Evolutionary conservation across 2,797 vertebrate species (phyloP).

Genomic region (Xenopus petersii): DNA sequence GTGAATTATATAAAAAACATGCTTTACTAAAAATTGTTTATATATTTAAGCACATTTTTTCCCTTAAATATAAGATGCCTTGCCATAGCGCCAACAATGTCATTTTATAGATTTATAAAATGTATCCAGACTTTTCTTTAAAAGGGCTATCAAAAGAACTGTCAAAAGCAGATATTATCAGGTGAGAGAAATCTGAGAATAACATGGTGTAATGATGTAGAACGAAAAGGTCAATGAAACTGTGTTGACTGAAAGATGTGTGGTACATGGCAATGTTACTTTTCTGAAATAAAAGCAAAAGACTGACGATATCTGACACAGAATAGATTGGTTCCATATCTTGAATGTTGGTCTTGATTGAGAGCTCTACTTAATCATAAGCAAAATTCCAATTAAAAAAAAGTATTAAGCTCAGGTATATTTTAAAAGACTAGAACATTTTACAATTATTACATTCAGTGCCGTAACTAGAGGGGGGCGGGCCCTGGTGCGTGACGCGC

Average conservation of each 20-base stretch:
- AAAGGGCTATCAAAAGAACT: conserved; percentile 9
- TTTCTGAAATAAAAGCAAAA: too few relatives aligned
- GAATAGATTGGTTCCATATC: too few relatives aligned
- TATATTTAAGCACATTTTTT: background rate
- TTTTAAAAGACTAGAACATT: too few relatives aligned
- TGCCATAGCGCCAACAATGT: background rate
- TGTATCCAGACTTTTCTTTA: conserved; percentile 1
- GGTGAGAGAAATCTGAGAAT: conserved; percentile 1
- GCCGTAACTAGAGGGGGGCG: too few relatives aligned
- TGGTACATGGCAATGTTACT: background rate
- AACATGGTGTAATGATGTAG: conserved; percentile 13
- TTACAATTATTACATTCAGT: too few relatives aligned
- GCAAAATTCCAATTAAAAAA: too few relatives aligned
- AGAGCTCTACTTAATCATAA: too few relatives aligned
- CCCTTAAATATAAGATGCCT: background rate
- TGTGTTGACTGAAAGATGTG: conserved; percentile 5
- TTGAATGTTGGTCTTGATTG: too few relatives aligned
- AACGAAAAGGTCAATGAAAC: conserved; percentile 15
- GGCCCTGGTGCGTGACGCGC: too few relatives aligned
- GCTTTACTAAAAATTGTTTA: background rate
- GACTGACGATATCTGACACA: too few relatives aligned
- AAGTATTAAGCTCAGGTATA: too few relatives aligned
- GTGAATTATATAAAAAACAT: background rate
- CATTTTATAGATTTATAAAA: conserved; percentile 7
- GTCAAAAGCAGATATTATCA: conserved; percentile 18